Evolutionary conservation across 2,888 invertebrate genomes (phyloP).

Genomic region (Sturmia bella): DNA sequence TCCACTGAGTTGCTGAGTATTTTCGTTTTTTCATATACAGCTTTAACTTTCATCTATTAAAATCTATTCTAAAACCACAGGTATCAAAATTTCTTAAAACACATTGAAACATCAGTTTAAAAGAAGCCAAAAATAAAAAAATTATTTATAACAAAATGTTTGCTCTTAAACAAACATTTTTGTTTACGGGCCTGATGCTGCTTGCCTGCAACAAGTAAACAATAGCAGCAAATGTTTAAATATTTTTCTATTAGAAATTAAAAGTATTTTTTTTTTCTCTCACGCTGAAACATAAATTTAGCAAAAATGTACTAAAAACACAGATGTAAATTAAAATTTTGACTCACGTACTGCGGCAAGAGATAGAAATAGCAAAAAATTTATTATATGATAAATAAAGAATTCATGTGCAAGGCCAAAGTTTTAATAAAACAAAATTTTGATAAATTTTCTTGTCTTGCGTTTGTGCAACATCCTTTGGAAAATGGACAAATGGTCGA

Average conservation of each 20-base stretch:
- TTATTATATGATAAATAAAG: slow-evolving; percentile 20
- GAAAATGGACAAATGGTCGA: background rate
- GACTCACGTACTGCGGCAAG: slow-evolving; percentile 5
- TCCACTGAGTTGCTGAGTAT: too few species aligned
- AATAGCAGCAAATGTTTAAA: slow-evolving; percentile 19
- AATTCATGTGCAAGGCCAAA: slow-evolving; percentile 5
- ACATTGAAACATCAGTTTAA: background rate
- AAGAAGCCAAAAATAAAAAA: background rate
- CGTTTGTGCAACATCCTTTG: background rate
- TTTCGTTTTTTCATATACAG: too few species aligned
- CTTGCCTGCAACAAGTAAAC: slow-evolving; percentile 18
- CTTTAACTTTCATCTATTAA: too few species aligned
- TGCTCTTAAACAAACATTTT: slow-evolving; percentile 2
- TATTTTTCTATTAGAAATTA: slow-evolving; percentile 4
- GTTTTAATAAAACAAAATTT: background rate
- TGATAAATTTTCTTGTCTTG: background rate
- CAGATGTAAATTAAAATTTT: slow-evolving; percentile 16
- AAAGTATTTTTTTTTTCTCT: slow-evolving; percentile 13
- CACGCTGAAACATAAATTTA: background rate
- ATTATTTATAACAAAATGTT: background rate
- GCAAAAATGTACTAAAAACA: slow-evolving; percentile 5
- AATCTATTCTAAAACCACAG: slow-evolving; percentile 12
- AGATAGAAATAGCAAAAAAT: slow-evolving; percentile 3
- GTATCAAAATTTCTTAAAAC: background rate
- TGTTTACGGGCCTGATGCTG: background rate